Percentiles rank a stretch among this genome's conserved stretches.
Conservation (phyloP, 1,140 invertebrate genomes). For the Drosophila littoralis region DNA sequence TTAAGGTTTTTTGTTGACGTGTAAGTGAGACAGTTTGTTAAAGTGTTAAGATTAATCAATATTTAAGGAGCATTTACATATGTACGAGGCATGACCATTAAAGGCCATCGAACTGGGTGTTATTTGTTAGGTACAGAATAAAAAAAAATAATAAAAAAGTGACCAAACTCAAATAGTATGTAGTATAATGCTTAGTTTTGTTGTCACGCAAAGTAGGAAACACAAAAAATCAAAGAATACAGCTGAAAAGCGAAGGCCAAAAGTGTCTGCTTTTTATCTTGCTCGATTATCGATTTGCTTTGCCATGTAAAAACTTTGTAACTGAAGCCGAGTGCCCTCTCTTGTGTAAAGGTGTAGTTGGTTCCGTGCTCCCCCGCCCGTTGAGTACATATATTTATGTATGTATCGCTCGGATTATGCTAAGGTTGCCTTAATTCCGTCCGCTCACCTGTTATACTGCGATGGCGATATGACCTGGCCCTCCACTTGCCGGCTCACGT, state of each 20-base stretch:
- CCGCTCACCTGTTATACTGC: constrained; percentile 84
- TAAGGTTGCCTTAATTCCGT: neutral
- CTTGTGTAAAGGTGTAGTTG: constrained; percentile 34
- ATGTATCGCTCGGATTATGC: constrained; percentile 17
- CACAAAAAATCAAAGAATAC: constrained; percentile 26
- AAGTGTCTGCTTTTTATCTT: constrained; percentile 23
- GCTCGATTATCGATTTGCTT: constrained; percentile 28
- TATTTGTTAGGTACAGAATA: constrained; percentile 31
- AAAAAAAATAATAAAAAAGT: constrained; percentile 29
- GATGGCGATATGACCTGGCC: constrained; percentile 85
- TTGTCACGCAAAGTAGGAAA: constrained; percentile 37
- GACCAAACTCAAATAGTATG: constrained; percentile 25
- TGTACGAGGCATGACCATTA: constrained; percentile 38
- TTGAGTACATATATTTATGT: neutral
- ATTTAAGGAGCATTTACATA: constrained; percentile 77
- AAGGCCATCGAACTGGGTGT: constrained; percentile 35
- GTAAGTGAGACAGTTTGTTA: constrained; percentile 61
- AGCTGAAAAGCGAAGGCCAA: constrained; percentile 43
- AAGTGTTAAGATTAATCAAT: constrained; percentile 53
- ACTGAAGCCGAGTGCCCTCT: constrained; percentile 26
- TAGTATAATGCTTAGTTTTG: constrained; percentile 4
- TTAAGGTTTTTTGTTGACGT: constrained; percentile 3
- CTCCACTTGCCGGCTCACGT: constrained; percentile 86
- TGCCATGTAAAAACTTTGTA: constrained; percentile 27
- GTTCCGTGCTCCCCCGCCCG: constrained; percentile 14